A percentile compares a stretch with the other conserved stretches of the same genome.
Evolutionary conservation across 2,888 invertebrate genomes (phyloP).

Genomic region (Eilema sororculum): DNA sequence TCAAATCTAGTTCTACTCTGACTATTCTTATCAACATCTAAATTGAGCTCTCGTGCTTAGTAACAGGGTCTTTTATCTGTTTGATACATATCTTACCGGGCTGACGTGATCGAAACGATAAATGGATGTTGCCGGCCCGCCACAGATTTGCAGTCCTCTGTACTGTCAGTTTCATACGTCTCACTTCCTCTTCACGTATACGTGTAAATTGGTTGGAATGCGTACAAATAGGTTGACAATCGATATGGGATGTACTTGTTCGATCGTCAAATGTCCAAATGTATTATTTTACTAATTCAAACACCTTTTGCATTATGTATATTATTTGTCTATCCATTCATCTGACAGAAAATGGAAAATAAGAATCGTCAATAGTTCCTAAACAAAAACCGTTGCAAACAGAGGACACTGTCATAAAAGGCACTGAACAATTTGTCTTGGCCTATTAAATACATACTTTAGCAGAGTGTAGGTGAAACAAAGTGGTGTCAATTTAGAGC

Average conservation of each 20-base stretch:
- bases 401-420: background rate
- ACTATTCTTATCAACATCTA: conserved; percentile 63
- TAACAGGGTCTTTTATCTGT: conserved; percentile 66
- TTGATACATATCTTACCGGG: conserved; percentile 53
- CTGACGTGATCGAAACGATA: conserved; percentile 67
- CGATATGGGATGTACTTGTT: conserved; percentile 18
- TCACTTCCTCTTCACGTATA: conserved; percentile 67
- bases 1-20: conserved; percentile 44
- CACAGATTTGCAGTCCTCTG: conserved; percentile 80
- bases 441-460: conserved; percentile 24
- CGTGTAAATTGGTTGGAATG: conserved; percentile 71
- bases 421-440: background rate
- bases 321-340: background rate
- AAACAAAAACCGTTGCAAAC: background rate
- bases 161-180: conserved; percentile 72
- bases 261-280: background rate
- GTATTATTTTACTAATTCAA: conserved; percentile 21
- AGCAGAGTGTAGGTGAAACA: conserved; percentile 50
- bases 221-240: conserved; percentile 57
- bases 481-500: conserved; percentile 68
- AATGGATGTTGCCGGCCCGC: conserved; percentile 67
- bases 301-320: conserved; percentile 11
- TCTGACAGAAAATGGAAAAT: background rate
- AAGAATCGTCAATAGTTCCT: background rate
- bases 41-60: conserved; percentile 69